Base-by-base conservation (phyloP, 2,888 invertebrate species). In the Taphrorychus bicolor region DNA sequence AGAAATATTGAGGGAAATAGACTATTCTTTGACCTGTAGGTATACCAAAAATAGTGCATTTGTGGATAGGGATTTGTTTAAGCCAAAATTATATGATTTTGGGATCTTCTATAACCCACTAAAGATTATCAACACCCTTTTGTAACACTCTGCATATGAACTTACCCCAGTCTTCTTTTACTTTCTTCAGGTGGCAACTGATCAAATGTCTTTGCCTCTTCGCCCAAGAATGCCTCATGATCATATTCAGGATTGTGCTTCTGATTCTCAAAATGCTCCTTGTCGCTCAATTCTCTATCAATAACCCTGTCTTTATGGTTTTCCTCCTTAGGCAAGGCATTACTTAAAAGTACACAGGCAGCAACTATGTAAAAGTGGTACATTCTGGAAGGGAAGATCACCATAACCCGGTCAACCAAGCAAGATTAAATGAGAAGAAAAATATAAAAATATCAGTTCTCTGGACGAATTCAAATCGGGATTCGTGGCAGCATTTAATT, bases 161-260 rank as follows among this genome's bases (percentile, higher is more conserved):
- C 80, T 81, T 82, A 91, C 88, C 92, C 92, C 22, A 99, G 84
- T 78, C 97, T 87, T 61, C 94, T 87, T 77, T 93, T 92, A 82
- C 97, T 97, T 81, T 99, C 98, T 81, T 98, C 97, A 2, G 98
- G 98, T 0, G 93, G 87, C 49, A 99, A 84, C 75, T 97, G 92
- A 79, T 98, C 97, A 80, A 98, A 99, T 2, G 93, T 91, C 79
- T 95, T 94, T 0, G 98, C 95, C 74, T 90, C 89, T 79, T 96
- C 94, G 0, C 98, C 98, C 9, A 99, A 85, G 81, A 99, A 98
- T 0, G 97, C 97, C 80, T 98, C 98, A 79, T 98, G 98, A 79
- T 98, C 98, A 80, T 94, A 98, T 73, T 95, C 93, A 56, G 90
- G 84, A 81, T 98, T 94, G 76, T 95, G 95, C 69, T 92, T 88